These are phyloP conservation scores for Bergia sp. DNA, from an alignment of 92 coral and sea anemone genomes.

Conservation along the genomic window DNA sequence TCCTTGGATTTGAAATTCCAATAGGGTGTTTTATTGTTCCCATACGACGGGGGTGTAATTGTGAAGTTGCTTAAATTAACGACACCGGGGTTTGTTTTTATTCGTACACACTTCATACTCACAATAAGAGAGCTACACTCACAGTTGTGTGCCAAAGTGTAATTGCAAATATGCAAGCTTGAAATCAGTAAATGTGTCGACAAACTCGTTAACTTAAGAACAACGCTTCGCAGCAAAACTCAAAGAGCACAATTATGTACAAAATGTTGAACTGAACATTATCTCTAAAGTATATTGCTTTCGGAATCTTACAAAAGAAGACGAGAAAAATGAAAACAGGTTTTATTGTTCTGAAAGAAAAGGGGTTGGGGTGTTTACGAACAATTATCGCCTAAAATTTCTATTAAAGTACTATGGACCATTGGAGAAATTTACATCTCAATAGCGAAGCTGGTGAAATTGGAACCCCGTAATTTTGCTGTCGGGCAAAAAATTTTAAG, in stretches of 20 bases:
- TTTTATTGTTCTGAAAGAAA: slow-evolving; percentile 32
- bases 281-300: slow-evolving; percentile 25
- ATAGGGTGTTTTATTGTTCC: slow-evolving; percentile 50
- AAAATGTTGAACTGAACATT: slow-evolving; percentile 26
- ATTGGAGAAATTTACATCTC: slow-evolving; percentile 37
- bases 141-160: slow-evolving; percentile 43
- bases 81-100: slow-evolving; percentile 36
- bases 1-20: slow-evolving; percentile 56
- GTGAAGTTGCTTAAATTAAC: slow-evolving; percentile 39
- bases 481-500: slow-evolving; percentile 20
- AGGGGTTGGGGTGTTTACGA: slow-evolving; percentile 80
- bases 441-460: slow-evolving; percentile 20
- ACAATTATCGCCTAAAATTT: slow-evolving; percentile 69
- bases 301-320: slow-evolving; percentile 37
- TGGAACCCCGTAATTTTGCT: slow-evolving; percentile 45
- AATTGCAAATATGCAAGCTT: slow-evolving; percentile 44
- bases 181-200: slow-evolving; percentile 1
- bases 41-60: slow-evolving; percentile 62
- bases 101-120: slow-evolving; percentile 35
- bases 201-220: slow-evolving; percentile 12
- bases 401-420: slow-evolving; percentile 55
- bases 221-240: background rate
- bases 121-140: slow-evolving; percentile 30
- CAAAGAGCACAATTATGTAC: slow-evolving; percentile 29
- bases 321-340: slow-evolving; percentile 43